Evolutionary conservation across 2,797 vertebrate species (phyloP).

Genomic region (Harpagifer antarcticus): DNA sequence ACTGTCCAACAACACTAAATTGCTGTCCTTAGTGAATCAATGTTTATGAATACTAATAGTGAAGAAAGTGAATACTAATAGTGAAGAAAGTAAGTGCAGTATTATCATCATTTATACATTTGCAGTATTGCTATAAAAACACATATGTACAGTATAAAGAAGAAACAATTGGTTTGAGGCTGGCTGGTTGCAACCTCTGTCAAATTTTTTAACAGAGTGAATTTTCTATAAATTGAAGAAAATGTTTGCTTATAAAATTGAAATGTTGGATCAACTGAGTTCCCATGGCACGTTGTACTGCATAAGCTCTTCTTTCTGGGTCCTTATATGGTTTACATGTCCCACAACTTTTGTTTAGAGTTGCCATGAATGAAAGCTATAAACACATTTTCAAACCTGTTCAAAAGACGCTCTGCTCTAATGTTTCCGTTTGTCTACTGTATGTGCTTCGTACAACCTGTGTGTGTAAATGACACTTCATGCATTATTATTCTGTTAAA

Average conservation of each 20-base stretch:
- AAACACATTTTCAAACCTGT: constrained; percentile 7
- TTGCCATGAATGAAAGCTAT: constrained; percentile 7
- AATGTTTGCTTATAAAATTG: constrained; percentile 2
- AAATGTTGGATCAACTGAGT: constrained; percentile 2
- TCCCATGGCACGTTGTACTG: background rate
- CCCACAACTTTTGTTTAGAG: background rate
- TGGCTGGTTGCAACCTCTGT: constrained; percentile 80
- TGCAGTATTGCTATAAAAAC: constrained; percentile 1
- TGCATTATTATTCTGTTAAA: constrained; percentile 16
- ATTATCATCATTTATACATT: constrained; percentile 2
- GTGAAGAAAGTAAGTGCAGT: background rate
- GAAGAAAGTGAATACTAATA: constrained; percentile 12
- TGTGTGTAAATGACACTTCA: constrained; percentile 15
- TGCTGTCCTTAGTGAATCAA: constrained; percentile 2
- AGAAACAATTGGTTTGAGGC: constrained; percentile 50
- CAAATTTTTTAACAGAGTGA: constrained; percentile 22
- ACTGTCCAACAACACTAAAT: constrained; percentile 43
- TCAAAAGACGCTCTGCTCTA: constrained; percentile 8
- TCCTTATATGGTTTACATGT: background rate
- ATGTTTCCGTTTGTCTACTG: constrained; percentile 26
- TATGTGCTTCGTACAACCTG: constrained; percentile 16
- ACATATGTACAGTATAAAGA: constrained; percentile 17
- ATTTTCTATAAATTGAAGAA: constrained; percentile 17
- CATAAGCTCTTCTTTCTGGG: constrained; percentile 1
- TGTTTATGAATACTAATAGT: constrained; percentile 10